phyloP scores from a whole-genome alignment of 1,140 invertebrate genomes.

The Uloborus diversus region DNA sequence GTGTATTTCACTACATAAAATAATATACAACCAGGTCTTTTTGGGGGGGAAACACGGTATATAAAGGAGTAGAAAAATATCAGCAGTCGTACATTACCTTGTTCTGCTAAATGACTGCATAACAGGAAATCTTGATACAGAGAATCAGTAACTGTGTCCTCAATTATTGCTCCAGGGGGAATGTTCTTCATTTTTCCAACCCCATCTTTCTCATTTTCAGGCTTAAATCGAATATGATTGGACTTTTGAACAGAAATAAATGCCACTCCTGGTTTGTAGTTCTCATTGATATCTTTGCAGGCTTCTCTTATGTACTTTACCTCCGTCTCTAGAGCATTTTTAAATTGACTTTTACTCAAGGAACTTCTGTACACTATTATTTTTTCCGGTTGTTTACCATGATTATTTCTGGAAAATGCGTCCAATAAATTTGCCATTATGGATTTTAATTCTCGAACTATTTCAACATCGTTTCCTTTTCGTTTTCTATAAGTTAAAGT shows the following conservation, averaged over 20 bases:
- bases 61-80: too few relatives aligned
- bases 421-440: conserved; percentile 74
- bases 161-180: conserved; percentile 83
- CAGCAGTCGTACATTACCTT: too few relatives aligned
- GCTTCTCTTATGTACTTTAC: conserved; percentile 54
- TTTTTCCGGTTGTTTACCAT: conserved; percentile 60
- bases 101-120: conserved; percentile 73
- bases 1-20: too few relatives aligned
- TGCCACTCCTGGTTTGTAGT: conserved; percentile 57
- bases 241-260: conserved; percentile 60
- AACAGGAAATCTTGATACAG: conserved; percentile 86
- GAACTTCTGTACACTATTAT: conserved; percentile 68
- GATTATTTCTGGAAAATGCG: conserved; percentile 54
- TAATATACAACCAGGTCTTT: too few relatives aligned
- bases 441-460: conserved; percentile 71
- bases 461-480: conserved; percentile 29
- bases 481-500: conserved; percentile 16
- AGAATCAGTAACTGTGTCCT: conserved; percentile 81
- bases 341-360: conserved; percentile 68
- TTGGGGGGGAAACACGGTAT: too few relatives aligned
- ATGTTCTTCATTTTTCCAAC: conserved; percentile 72
- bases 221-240: conserved; percentile 51
- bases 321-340: conserved; percentile 59
- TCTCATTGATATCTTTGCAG: conserved; percentile 65
- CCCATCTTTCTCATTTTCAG: conserved; percentile 57